These are phyloP conservation scores for Antitype chi DNA, from an alignment of 2,888 invertebrate genomes.

Conservation along the genomic window DNA sequence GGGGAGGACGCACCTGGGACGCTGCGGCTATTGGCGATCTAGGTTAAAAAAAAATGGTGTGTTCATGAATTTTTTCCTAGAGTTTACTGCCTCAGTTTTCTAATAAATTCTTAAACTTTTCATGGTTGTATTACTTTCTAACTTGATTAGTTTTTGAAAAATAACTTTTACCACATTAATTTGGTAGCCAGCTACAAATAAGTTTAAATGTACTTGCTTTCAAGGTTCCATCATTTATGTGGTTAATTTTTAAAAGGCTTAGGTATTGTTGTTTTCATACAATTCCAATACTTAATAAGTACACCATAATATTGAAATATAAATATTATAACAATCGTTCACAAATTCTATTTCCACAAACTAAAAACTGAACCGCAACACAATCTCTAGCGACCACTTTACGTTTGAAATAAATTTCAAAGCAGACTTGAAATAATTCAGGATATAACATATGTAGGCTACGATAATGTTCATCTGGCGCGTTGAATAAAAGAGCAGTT, in stretches of 20 bases:
- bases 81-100: no score
- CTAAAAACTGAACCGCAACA: slow-evolving; percentile 41
- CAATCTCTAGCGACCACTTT: slow-evolving; percentile 51
- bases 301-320: slow-evolving; percentile 6
- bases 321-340: slow-evolving; percentile 24
- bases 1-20: slow-evolving; percentile 21
- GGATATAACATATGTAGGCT: slow-evolving; percentile 60
- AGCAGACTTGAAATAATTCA: slow-evolving; percentile 59
- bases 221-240: not conserved
- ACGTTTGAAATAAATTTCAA: slow-evolving; percentile 53
- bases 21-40: not conserved
- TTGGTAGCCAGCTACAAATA: not conserved
- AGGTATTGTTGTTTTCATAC: not conserved
- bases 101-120: not conserved
- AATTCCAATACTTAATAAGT: not conserved
- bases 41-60: not conserved
- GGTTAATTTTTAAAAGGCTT: not conserved
- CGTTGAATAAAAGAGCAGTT: slow-evolving; percentile 61
- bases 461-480: slow-evolving; percentile 59
- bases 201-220: no score
- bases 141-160: not conserved
- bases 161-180: not conserved
- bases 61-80: no score
- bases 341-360: slow-evolving; percentile 29
- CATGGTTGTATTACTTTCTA: not conserved